A percentile compares a stretch with the other conserved stretches of the same genome.
Conservation (phyloP, 1,140 invertebrate species). For the Cryptotermes secundus region DNA sequence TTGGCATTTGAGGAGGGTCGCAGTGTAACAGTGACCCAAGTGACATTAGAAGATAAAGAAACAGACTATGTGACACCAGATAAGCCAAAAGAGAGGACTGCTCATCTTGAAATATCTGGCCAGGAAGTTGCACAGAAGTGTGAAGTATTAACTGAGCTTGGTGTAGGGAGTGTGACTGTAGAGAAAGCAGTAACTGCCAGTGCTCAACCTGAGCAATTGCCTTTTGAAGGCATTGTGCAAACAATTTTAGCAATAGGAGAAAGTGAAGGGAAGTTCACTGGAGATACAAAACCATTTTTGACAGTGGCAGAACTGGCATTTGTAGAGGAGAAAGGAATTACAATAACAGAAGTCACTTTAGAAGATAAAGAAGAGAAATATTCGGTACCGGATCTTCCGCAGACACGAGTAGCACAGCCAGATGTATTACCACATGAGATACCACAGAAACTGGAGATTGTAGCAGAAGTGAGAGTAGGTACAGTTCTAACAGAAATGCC, state of each 20-base stretch:
- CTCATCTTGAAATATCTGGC: conserved; percentile 47
- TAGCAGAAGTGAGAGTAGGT: conserved; percentile 27
- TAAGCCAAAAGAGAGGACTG: conserved; percentile 46
- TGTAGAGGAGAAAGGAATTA: conserved; percentile 32
- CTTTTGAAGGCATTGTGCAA: conserved; percentile 41
- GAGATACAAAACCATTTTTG: conserved; percentile 28
- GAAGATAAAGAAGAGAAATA: conserved; percentile 32
- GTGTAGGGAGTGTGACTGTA: neutral
- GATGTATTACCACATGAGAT: conserved; percentile 45
- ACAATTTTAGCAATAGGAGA: conserved; percentile 33
- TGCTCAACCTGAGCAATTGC: conserved; percentile 41
- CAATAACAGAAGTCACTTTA: conserved; percentile 24
- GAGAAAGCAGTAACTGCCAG: conserved; percentile 32
- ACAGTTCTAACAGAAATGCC: conserved; percentile 27
- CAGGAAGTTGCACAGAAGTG: conserved; percentile 47
- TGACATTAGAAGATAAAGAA: conserved; percentile 49
- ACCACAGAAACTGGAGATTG: conserved; percentile 43
- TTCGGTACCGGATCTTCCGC: conserved; percentile 40
- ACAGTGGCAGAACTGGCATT: conserved; percentile 32
- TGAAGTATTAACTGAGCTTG: conserved; percentile 44
- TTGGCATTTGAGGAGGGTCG: conserved; percentile 49
- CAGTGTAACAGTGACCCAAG: conserved; percentile 51
- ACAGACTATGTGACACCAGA: conserved; percentile 36
- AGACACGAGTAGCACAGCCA: conserved; percentile 46
- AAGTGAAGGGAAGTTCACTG: conserved; percentile 34